Evolutionary conservation across 2,888 invertebrate genomes (phyloP).

Genomic region (Drosophila sordidula): DNA sequence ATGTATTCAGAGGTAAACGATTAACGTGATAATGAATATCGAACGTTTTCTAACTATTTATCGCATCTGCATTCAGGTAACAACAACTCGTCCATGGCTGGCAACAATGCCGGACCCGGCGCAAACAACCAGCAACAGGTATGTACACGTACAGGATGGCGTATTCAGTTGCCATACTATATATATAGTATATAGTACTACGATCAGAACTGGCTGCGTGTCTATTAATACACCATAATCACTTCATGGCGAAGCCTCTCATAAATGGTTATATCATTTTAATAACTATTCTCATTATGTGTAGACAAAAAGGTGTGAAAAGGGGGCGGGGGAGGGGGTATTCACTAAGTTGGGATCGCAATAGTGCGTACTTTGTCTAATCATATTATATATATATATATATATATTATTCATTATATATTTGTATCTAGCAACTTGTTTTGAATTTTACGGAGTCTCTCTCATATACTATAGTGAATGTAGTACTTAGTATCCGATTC

Average conservation of each 20-base stretch:
- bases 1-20: slow-evolving; percentile 80
- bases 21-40: background rate
- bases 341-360: background rate
- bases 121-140: slow-evolving; percentile 66
- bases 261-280: slow-evolving; percentile 6
- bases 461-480: background rate
- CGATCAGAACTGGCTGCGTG: background rate
- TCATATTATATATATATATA: background rate
- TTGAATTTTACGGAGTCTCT: no score
- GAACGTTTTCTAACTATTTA: background rate
- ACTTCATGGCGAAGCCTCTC: no score
- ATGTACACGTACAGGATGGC: slow-evolving; percentile 40
- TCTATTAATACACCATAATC: slow-evolving; percentile 1
- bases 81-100: slow-evolving; percentile 60
- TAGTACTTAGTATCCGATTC: slow-evolving; percentile 1
- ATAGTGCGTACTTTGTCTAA: background rate
- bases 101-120: slow-evolving; percentile 58
- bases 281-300: slow-evolving; percentile 5
- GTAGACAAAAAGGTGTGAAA: background rate
- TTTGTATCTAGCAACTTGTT: background rate
- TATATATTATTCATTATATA: background rate
- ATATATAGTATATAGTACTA: background rate
- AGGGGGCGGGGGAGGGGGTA: background rate
- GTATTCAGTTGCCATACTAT: background rate
- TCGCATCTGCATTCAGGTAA: slow-evolving; percentile 40